A percentile compares a stretch with the other conserved stretches of the same genome.
These are phyloP conservation scores for Drosophila algonquin DNA, from an alignment of 2,888 invertebrate genomes.

Conservation along the genomic window DNA sequence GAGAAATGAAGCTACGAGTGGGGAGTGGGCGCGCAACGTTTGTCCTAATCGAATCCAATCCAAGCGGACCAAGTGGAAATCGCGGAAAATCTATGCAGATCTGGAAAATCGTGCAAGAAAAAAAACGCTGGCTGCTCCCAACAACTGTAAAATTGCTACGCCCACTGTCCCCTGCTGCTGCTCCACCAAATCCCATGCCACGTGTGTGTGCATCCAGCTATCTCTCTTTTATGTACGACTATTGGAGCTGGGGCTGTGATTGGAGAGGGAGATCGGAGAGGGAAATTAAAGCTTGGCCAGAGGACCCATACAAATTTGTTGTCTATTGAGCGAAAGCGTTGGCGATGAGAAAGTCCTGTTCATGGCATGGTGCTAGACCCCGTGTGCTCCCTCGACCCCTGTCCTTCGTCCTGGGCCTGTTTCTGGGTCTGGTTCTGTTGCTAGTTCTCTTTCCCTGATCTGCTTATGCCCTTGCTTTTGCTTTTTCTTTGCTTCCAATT, in stretches of 20 bases:
- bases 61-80: slow-evolving; percentile 37
- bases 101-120: slow-evolving; percentile 28
- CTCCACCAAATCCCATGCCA: slow-evolving; percentile 11
- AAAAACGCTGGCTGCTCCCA: background rate
- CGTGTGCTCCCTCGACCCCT: background rate
- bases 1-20: background rate
- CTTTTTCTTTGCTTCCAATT: slow-evolving; percentile 55
- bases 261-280: background rate
- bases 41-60: slow-evolving; percentile 41
- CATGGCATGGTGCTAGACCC: background rate
- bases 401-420: background rate
- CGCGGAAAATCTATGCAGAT: slow-evolving; percentile 37
- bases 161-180: slow-evolving; percentile 25
- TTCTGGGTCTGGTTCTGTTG: background rate
- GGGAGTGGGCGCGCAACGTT: background rate
- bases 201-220: background rate
- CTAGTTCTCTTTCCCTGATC: slow-evolving; percentile 8
- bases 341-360: slow-evolving; percentile 6
- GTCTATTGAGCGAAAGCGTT: slow-evolving; percentile 29
- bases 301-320: slow-evolving; percentile 40
- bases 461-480: slow-evolving; percentile 14
- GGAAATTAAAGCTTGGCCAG: background rate
- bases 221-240: slow-evolving; percentile 20
- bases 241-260: too few relatives aligned
- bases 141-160: slow-evolving; percentile 26